phyloP scores from a whole-genome alignment of 2,888 invertebrate species.

The Dimorphilus gyrociliatus region DNA sequence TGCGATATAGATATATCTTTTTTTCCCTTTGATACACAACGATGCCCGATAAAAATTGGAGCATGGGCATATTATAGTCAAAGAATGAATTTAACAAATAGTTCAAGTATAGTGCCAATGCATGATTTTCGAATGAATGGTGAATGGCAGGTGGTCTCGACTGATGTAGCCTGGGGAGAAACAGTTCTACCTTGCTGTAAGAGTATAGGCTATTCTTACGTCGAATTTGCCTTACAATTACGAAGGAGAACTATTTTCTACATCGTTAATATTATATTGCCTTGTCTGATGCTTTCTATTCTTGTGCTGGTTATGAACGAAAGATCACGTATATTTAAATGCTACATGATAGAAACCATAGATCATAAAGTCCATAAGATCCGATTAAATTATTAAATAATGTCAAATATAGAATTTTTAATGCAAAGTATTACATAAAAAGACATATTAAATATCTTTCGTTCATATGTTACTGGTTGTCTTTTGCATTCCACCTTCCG shows the following conservation, averaged over 20 bases:
- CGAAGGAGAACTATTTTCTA: conserved; percentile 14
- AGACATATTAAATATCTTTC: too few relatives aligned
- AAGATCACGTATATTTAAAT: too few relatives aligned
- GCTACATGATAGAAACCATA: too few relatives aligned
- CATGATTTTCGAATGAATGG: conserved; percentile 9
- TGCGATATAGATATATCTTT: conserved; percentile 14
- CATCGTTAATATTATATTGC: conserved; percentile 15
- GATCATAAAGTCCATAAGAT: too few relatives aligned
- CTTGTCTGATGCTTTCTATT: conserved; percentile 14
- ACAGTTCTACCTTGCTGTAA: conserved; percentile 13
- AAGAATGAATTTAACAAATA: conserved; percentile 14
- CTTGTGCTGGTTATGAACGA: too few relatives aligned
- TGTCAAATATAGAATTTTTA: too few relatives aligned
- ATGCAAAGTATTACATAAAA: too few relatives aligned
- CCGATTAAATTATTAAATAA: too few relatives aligned
- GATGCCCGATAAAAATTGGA: conserved; percentile 12
- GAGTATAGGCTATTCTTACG: conserved; percentile 9
- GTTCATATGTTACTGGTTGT: too few relatives aligned
- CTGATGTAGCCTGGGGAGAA: conserved; percentile 9
- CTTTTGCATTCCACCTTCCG: conserved; percentile 13
- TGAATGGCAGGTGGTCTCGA: conserved; percentile 13
- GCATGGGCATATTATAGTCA: conserved; percentile 15
- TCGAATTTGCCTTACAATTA: conserved; percentile 10
- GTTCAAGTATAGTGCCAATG: neutral
- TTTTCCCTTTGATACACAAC: conserved; percentile 15